These are phyloP conservation scores for Pangasianodon gigas DNA, from an alignment of 2,113 vertebrate species.

Conservation along the genomic window DNA sequence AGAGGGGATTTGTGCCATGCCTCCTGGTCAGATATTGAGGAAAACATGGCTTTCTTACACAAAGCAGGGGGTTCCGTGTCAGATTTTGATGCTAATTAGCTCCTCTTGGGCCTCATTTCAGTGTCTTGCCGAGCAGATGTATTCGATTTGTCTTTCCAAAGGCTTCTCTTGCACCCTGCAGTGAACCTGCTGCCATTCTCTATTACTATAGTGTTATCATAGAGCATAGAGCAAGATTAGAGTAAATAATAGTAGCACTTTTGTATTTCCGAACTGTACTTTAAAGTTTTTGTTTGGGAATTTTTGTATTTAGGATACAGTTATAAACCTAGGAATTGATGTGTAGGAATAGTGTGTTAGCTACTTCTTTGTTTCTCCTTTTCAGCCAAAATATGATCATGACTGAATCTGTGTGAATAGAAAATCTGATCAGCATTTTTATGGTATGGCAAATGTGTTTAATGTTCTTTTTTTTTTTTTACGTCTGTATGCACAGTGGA, in stretches of 20 bases:
- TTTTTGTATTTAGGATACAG: background rate
- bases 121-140: conserved; percentile 54
- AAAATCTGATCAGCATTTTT: background rate
- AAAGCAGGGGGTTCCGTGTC: background rate
- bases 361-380: background rate
- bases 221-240: background rate
- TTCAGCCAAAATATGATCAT: background rate
- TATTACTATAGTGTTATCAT: conserved; percentile 6
- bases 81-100: conserved; percentile 52
- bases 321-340: background rate
- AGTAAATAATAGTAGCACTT: background rate
- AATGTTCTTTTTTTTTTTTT: background rate
- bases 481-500: conserved; percentile 18
- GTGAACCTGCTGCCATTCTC: conserved; percentile 53
- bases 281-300: too few relatives aligned
- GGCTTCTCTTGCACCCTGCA: conserved; percentile 45
- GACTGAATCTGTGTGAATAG: background rate
- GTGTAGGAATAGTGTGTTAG: background rate
- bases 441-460: background rate
- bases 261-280: background rate
- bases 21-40: background rate
- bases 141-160: conserved; percentile 50
- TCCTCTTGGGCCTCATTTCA: conserved; percentile 20
- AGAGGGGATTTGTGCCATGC: background rate
- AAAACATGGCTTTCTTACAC: conserved; percentile 14